Base-by-base conservation (phyloP, 1,140 invertebrate genomes). In the Drosophila sp. region DNA sequence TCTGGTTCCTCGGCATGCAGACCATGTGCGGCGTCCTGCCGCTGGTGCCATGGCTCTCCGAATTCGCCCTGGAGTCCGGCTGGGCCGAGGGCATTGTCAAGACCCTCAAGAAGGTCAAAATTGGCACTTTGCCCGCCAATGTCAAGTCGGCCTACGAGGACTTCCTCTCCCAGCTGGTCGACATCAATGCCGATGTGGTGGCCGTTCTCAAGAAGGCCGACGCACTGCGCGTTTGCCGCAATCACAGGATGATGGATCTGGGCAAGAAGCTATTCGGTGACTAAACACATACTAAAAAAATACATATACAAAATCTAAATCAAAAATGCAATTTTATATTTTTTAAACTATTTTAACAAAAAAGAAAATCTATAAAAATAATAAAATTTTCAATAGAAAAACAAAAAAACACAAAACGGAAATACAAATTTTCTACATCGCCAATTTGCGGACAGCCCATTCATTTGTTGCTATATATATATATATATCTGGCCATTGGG, bases 1-100 rank as follows among this genome's bases (percentile, higher is more conserved):
- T 98, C 1, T 98, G 97, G 97, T 98, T 98, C 92, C 93, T 98
- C 25, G 97, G 97, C 10, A 97, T 98, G 96, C 97, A 98, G 92
- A 98, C 97, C 10, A 95, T 98, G 92, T 95, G 96, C 76, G 94
- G 95, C 4, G 95, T 98, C 0, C 92, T 98, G 6, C 94, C 95
- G 3, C 93, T 95, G 55, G 94, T 98, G 56, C 96, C 97, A 1
- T 98, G 97, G 97, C 95, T 98, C 23, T 96, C 96, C 0, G 96
- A 98, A 81, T 98, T 98, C 92, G 95, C 96, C 0, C 95, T 98
- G 67, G 97, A 98, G 79, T 97, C 96, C 87, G 97, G 97, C n/a
- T 98, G 97, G 96, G 95, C 96, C 0, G 95, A 97, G 90, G 97
- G 96, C 10, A 97, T 98, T 67, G 94, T 97, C 30, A 95, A 96